These are phyloP conservation scores for Salvelinus alpinus DNA, from an alignment of 2,113 vertebrate species.

Conservation along the genomic window DNA sequence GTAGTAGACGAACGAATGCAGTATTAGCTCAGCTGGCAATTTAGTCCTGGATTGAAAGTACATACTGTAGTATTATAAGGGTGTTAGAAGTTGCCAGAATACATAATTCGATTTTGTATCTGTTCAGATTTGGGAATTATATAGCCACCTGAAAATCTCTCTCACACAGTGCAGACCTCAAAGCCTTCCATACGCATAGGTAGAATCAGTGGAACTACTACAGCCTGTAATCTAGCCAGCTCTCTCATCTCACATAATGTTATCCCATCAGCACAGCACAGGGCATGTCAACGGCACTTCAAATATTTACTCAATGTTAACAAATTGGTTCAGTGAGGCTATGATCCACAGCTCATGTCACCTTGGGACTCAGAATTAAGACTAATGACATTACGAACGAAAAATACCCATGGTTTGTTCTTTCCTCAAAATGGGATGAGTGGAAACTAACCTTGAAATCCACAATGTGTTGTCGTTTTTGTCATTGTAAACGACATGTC, in stretches of 20 bases:
- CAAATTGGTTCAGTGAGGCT: conserved; percentile 5
- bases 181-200: neutral
- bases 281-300: neutral
- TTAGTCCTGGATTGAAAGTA: neutral
- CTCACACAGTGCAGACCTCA: neutral
- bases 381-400: neutral
- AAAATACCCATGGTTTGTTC: neutral
- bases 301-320: neutral
- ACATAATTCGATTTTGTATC: neutral
- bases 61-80: neutral
- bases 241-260: neutral
- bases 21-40: neutral
- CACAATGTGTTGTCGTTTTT: conserved; percentile 34
- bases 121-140: neutral
- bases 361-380: conserved; percentile 7
- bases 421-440: neutral
- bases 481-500: conserved; percentile 32
- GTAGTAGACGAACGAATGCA: neutral
- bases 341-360: conserved; percentile 14
- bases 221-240: neutral
- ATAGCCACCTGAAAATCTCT: conserved; percentile 4
- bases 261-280: neutral
- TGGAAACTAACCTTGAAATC: conserved; percentile 32
- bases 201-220: neutral
- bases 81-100: neutral